A percentile compares a stretch with the other conserved stretches of the same genome.
Conservation (phyloP, 1,140 invertebrate genomes). For the Bombus confusus region DNA sequence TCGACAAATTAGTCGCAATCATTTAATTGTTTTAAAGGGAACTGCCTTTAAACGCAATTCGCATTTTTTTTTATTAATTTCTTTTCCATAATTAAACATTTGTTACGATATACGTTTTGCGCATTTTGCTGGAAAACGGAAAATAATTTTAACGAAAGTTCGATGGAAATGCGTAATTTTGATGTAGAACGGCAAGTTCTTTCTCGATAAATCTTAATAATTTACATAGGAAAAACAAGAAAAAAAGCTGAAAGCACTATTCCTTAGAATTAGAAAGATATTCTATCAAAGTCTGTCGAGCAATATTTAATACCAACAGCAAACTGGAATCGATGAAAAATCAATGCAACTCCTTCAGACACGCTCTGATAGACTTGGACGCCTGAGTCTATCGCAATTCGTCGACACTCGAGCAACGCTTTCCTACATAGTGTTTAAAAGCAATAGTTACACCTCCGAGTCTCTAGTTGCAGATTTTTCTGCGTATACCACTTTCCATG, state of each 20-base stretch:
- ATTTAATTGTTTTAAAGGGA: not conserved
- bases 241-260: not conserved
- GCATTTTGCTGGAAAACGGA: too few species aligned
- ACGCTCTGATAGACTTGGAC: conserved; percentile 76
- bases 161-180: not conserved
- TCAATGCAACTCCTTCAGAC: conserved; percentile 74
- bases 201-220: accelerated
- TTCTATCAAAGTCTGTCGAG: conserved; percentile 15
- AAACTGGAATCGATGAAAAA: conserved; percentile 72
- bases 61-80: too few species aligned
- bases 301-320: conserved; percentile 45
- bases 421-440: conserved; percentile 53
- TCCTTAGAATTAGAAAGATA: not conserved
- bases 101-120: too few species aligned
- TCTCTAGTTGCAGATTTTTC: not conserved
- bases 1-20: not conserved
- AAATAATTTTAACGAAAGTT: not conserved
- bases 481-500: too few species aligned
- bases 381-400: conserved; percentile 66
- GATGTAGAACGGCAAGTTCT: not conserved
- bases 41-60: too few species aligned
- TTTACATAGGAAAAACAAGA: not conserved
- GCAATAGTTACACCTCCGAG: conserved; percentile 21
- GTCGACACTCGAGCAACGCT: conserved; percentile 43
- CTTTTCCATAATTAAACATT: too few species aligned